These are phyloP conservation scores for Amazona vittata DNA, from an alignment of 2,113 vertebrate genomes.

Conservation along the genomic window DNA sequence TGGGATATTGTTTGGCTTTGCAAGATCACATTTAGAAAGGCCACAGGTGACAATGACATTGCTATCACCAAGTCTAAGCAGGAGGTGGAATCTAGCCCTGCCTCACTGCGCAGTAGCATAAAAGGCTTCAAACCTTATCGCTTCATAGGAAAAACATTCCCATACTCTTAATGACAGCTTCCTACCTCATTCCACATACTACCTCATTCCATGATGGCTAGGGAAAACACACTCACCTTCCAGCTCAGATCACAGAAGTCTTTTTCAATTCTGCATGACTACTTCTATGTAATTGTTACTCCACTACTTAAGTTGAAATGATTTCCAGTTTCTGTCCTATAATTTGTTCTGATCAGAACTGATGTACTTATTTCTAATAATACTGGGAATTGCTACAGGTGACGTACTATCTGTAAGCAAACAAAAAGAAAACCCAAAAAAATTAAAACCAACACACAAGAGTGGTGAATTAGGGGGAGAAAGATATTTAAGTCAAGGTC, in stretches of 20 bases:
- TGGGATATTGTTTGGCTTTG: neutral
- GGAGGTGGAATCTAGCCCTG: neutral
- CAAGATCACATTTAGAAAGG: neutral
- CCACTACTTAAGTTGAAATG: neutral
- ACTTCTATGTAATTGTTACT: neutral
- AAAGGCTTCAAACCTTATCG: neutral
- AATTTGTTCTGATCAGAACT: neutral
- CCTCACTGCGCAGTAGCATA: neutral
- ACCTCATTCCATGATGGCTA: neutral
- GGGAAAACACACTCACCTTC: neutral
- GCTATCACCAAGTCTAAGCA: neutral
- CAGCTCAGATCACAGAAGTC: neutral
- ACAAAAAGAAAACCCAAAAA: neutral
- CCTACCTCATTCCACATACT: neutral
- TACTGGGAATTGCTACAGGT: neutral
- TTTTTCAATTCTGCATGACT: neutral
- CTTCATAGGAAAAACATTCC: neutral
- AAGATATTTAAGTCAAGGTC: neutral
- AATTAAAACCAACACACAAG: neutral
- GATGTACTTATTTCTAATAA: neutral
- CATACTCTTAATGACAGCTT: neutral
- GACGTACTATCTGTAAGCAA: neutral
- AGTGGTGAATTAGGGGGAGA: accelerated
- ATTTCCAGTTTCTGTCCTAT: neutral
- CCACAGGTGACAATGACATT: neutral